Evolutionary conservation across 2,113 vertebrate species (phyloP).

Genomic region (Apodemus speciosus): DNA sequence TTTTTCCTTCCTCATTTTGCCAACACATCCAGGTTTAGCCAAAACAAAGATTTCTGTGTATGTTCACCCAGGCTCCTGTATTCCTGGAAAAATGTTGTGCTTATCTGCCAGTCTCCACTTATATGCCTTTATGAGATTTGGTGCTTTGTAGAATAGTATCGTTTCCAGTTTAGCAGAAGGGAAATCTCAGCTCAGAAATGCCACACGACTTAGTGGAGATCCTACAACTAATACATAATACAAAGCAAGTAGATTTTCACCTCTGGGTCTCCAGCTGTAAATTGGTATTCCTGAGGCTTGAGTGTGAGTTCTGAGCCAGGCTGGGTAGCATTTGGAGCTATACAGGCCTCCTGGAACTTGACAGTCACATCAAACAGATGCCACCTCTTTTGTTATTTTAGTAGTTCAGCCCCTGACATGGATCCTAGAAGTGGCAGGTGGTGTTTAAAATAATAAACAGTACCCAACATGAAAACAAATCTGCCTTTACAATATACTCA

Average conservation of each 20-base stretch:
- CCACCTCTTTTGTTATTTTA: not conserved
- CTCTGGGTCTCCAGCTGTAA: not conserved
- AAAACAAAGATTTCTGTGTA: not conserved
- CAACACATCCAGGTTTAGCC: not conserved
- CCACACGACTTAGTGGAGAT: not conserved
- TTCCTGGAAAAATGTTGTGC: not conserved
- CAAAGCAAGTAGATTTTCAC: not conserved
- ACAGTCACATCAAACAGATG: not conserved
- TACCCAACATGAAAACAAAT: not conserved
- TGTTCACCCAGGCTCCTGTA: too few relatives aligned
- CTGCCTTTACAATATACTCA: not conserved
- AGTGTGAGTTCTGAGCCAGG: not conserved
- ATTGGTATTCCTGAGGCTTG: not conserved
- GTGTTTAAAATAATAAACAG: not conserved
- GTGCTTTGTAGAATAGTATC: not conserved
- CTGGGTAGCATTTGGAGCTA: not conserved
- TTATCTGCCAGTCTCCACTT: not conserved
- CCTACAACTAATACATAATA: too few relatives aligned
- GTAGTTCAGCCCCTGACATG: not conserved
- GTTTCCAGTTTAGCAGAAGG: not conserved
- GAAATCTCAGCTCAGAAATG: not conserved
- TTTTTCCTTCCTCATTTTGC: not conserved
- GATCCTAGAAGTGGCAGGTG: not conserved
- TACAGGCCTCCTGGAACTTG: not conserved
- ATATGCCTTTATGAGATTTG: accelerated